Conservation (phyloP, 2,888 invertebrate genomes). For the Hetaerina titia region DNA sequence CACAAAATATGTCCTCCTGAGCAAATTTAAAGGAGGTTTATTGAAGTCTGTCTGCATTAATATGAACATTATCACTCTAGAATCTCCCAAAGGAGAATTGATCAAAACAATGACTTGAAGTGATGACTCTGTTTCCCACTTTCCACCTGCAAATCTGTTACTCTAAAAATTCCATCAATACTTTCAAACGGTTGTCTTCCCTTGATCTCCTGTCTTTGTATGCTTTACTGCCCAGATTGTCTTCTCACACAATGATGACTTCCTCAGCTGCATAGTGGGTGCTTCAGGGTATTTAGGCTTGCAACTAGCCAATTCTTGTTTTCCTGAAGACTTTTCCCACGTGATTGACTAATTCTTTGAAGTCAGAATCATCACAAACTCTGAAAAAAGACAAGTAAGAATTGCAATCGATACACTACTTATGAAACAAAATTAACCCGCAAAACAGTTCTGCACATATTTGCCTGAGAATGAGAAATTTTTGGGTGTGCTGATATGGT, state of each 20-base stretch:
- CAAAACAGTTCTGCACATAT: background rate
- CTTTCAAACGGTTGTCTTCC: constrained; percentile 17
- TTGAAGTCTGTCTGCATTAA: constrained; percentile 55
- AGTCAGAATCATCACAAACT: constrained; percentile 91
- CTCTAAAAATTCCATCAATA: constrained; percentile 49
- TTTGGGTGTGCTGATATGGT: too few relatives aligned
- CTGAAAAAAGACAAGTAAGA: constrained; percentile 76
- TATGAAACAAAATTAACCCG: background rate
- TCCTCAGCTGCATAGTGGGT: constrained; percentile 56
- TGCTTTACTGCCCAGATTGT: constrained; percentile 66
- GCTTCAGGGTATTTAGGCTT: constrained; percentile 38
- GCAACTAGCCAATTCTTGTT: constrained; percentile 28
- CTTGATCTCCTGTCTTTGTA: constrained; percentile 55
- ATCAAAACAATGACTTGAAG: constrained; percentile 51
- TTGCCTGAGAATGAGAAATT: too few relatives aligned
- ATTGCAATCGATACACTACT: constrained; percentile 69
- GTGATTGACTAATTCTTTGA: constrained; percentile 85
- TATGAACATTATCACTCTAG: constrained; percentile 57
- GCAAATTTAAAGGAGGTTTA: constrained; percentile 62
- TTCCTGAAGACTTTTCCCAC: constrained; percentile 56
- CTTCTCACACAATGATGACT: constrained; percentile 62
- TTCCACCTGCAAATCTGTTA: constrained; percentile 40
- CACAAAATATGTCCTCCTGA: constrained; percentile 55
- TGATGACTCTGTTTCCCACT: constrained; percentile 49
- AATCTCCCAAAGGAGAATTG: constrained; percentile 26